Evolutionary conservation across 2,888 invertebrate genomes (phyloP), one percentile per base, ranked within the genome.

Genomic region (Pseudoips prasinana): DNA sequence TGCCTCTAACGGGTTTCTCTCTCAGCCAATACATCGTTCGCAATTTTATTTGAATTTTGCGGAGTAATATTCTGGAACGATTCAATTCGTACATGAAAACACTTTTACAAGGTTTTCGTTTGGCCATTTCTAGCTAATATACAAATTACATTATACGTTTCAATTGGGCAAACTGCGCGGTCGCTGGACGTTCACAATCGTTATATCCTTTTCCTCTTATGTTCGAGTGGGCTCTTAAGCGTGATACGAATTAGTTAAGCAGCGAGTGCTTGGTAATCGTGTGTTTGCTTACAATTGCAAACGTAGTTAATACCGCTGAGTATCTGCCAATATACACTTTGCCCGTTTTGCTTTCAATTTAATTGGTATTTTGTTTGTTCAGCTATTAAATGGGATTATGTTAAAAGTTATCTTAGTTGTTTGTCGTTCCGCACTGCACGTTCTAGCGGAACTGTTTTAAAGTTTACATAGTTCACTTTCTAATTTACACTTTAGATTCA

Each of bases 251-350:
- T 84, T 82, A 84, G 74, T 75, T 66, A 78, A 77, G 70, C 77
- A 73, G 64, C 68, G 71, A 79, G 69, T 69, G 60, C 53, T 49
- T 59, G 54, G 66, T 79, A 80, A 83, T 78, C 64, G 63, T 67
- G 66, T 70, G 67, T 72, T 71, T 71, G 65, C 68, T 82, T 80
- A 81, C 77, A 83, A 80, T 82, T 77, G 74, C 78, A 77, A 82
- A 75, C 65, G 69, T 59, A 60, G 49, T 65, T 73, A 69, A 75
- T 72, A 70, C 65, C 56, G 56, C 59, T 58, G 69, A 74, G 68
- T 71, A 64, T 69, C 72, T 72, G 73, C 75, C 78, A 78, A 81
- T 79, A 72, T 60, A 61, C 59, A 64, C 60, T 63, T 65, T 60
- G 54, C 62, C 64, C 64, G 59, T 64, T 77, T 74, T 68, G 64